Percentiles rank a stretch among this genome's conserved stretches.
These are phyloP conservation scores for Trypoxylon attenuatum DNA, from an alignment of 2,888 invertebrate species.

Conservation along the genomic window DNA sequence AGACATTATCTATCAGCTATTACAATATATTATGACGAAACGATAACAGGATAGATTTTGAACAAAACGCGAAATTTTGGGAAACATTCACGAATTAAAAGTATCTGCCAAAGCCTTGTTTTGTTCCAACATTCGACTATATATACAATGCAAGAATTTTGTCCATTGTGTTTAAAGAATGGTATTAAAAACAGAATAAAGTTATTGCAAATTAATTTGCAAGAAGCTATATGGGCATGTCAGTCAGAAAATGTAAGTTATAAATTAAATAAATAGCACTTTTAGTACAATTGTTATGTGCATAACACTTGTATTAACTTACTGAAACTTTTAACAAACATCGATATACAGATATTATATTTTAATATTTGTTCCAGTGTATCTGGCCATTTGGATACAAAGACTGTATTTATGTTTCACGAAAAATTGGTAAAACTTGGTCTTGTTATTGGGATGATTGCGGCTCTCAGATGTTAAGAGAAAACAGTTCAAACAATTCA, in stretches of 20 bases:
- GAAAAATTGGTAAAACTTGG: constrained; percentile 38
- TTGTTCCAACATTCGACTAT: neutral
- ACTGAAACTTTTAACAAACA: neutral
- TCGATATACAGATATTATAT: neutral
- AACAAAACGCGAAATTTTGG: too few relatives aligned
- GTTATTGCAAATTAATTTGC: constrained; percentile 61
- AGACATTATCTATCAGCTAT: too few relatives aligned
- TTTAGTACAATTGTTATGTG: neutral
- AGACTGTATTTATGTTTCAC: constrained; percentile 30
- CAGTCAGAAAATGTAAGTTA: constrained; percentile 55
- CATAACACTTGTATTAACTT: neutral
- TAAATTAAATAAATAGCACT: neutral
- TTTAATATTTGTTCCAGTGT: constrained; percentile 46
- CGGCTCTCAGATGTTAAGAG: too few relatives aligned
- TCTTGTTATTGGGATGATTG: constrained; percentile 49
- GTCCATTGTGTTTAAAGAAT: constrained; percentile 64
- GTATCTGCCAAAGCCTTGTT: constrained; percentile 1
- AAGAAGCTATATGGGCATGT: constrained; percentile 64
- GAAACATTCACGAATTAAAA: too few relatives aligned
- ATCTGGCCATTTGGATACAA: constrained; percentile 55
- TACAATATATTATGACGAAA: too few relatives aligned
- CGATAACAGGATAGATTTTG: too few relatives aligned
- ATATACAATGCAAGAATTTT: constrained; percentile 66
- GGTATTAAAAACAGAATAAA: constrained; percentile 57
- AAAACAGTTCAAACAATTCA: too few relatives aligned